Evolutionary conservation across 1,140 invertebrate species (phyloP).

Genomic region (Habropoda laboriosa): DNA sequence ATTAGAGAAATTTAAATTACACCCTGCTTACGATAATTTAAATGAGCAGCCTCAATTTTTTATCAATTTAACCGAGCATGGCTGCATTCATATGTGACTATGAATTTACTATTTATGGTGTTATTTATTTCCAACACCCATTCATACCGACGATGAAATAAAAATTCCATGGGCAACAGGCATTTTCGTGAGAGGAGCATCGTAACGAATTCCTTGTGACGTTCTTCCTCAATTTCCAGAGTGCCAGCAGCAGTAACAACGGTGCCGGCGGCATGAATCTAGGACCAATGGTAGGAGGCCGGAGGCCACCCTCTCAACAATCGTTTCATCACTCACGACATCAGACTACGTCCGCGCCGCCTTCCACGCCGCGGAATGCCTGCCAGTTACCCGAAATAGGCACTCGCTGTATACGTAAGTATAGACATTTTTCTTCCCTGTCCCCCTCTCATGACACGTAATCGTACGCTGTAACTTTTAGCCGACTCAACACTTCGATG

Average conservation of each 20-base stretch:
- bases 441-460: neutral
- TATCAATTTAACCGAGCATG: too few species aligned
- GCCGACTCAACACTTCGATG: too few species aligned
- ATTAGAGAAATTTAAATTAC: too few species aligned
- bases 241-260: constrained; percentile 72
- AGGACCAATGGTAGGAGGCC: constrained; percentile 59
- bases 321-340: constrained; percentile 74
- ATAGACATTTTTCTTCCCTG: neutral
- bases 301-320: constrained; percentile 72
- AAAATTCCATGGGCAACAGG: too few species aligned
- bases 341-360: constrained; percentile 57
- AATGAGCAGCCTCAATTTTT: too few species aligned
- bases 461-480: neutral
- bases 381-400: constrained; percentile 70
- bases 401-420: constrained; percentile 76
- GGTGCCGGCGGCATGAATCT: constrained; percentile 66
- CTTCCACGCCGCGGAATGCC: constrained; percentile 65
- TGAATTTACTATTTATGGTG: too few species aligned
- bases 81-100: too few species aligned
- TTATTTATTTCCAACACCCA: too few species aligned
- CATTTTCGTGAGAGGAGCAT: neutral
- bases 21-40: too few species aligned
- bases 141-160: too few species aligned
- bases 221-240: constrained; percentile 60
- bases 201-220: neutral